Evolutionary conservation across 2,888 invertebrate species (phyloP).

Genomic region (Drosophila limbata): DNA sequence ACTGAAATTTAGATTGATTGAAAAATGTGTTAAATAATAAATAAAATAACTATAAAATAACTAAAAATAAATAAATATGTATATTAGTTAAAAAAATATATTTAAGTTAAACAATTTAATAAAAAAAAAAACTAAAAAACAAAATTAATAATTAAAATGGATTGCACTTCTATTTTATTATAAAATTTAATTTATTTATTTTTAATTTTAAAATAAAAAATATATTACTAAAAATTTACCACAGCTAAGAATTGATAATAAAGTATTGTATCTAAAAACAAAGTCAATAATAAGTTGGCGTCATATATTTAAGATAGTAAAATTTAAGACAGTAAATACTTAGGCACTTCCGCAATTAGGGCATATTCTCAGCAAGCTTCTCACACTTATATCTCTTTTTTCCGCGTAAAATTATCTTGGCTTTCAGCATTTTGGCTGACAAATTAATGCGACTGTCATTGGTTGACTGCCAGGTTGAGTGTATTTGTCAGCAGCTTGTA

Average conservation of each 20-base stretch:
- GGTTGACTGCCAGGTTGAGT: constrained; percentile 36
- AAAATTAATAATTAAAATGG: background rate
- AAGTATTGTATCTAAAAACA: no score
- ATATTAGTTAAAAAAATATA: background rate
- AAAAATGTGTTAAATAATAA: background rate
- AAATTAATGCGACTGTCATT: constrained; percentile 59
- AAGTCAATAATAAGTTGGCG: no score
- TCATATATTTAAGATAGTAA: no score
- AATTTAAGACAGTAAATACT: no score
- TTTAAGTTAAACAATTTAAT: background rate
- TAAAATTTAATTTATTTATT: no score
- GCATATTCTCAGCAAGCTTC: background rate
- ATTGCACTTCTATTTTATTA: background rate
- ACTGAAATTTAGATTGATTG: background rate
- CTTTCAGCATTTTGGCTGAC: constrained; percentile 45
- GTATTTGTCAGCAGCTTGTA: constrained; percentile 53
- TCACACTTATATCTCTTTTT: background rate
- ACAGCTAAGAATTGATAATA: background rate
- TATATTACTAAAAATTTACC: background rate
- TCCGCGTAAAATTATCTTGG: constrained; percentile 8
- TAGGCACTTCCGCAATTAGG: no score
- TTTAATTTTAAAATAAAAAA: background rate
- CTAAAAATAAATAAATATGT: no score
- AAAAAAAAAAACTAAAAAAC: background rate
- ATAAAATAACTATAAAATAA: background rate